Percentiles rank a stretch among this genome's conserved stretches.
phyloP scores from a whole-genome alignment of 2,797 vertebrate species.

The Sebastiscus tertius region DNA sequence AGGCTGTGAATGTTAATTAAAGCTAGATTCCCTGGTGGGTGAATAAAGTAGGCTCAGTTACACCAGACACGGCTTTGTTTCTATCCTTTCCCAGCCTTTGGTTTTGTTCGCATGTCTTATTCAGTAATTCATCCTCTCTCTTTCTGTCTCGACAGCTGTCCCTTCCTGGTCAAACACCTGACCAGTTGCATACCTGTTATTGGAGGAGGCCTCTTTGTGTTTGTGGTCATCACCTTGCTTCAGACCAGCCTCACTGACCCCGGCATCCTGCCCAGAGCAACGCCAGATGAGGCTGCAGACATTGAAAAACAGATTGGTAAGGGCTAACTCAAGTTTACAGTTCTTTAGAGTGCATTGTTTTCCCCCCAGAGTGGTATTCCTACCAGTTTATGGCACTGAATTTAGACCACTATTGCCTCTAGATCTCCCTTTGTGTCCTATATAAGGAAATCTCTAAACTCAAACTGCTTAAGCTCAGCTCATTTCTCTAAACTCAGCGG shows the following conservation, averaged over 20 bases:
- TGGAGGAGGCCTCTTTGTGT: slow-evolving; percentile 91
- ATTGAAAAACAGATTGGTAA: slow-evolving; percentile 93
- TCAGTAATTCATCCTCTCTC: not conserved
- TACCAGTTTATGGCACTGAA: not conserved
- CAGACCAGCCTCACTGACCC: slow-evolving; percentile 96
- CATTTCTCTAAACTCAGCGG: not conserved
- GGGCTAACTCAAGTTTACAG: not conserved
- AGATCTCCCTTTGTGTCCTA: not conserved
- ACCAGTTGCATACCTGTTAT: slow-evolving; percentile 92
- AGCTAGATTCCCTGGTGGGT: slow-evolving; percentile 4
- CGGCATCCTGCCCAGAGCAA: slow-evolving; percentile 94
- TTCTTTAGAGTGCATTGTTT: not conserved
- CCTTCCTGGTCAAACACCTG: slow-evolving; percentile 91
- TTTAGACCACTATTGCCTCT: not conserved
- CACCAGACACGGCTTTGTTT: not conserved
- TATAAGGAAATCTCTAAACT: not conserved
- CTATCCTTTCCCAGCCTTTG: not conserved
- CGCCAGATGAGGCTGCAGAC: slow-evolving; percentile 90
- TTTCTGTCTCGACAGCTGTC: slow-evolving; percentile 83
- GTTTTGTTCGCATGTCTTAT: not conserved
- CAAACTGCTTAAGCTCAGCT: not conserved
- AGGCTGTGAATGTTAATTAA: slow-evolving; percentile 53
- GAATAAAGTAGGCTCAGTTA: not conserved
- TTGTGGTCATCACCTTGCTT: slow-evolving; percentile 93
- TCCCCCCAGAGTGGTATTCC: not conserved